Conservation (phyloP, 1,140 invertebrate species). For the Helicoverpa zea region DNA sequence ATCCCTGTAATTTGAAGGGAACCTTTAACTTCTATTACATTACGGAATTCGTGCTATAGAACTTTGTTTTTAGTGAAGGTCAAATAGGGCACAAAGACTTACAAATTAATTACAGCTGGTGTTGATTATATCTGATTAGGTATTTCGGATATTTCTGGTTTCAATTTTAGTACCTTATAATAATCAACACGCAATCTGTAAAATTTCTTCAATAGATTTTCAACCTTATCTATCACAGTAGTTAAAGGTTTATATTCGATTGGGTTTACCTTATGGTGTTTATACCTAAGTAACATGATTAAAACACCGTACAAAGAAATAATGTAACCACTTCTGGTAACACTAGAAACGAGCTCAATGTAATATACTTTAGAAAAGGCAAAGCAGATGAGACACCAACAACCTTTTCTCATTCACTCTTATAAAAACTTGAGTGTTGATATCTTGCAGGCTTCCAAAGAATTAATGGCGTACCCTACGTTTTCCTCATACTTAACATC, state of each 20-base stretch:
- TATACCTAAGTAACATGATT: neutral
- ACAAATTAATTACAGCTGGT: no score
- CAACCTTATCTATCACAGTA: no score
- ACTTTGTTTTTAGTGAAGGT: neutral
- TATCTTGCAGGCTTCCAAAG: neutral
- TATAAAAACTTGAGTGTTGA: neutral
- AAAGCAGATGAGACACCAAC: neutral
- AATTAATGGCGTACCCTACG: constrained; percentile 10
- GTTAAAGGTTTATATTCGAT: no score
- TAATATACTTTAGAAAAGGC: neutral
- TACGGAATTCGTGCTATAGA: neutral
- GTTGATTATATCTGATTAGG: no score
- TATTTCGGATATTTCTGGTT: no score
- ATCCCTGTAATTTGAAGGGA: neutral
- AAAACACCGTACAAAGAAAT: neutral
- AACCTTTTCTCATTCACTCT: neutral
- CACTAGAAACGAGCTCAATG: neutral
- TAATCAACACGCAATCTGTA: no score
- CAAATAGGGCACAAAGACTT: no score
- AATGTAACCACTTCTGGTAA: neutral
- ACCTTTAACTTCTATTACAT: neutral
- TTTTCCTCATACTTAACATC: constrained; percentile 27
- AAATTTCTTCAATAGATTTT: no score
- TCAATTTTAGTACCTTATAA: no score
- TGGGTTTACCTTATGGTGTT: no score